Base-by-base conservation (phyloP, 2,113 vertebrate genomes). In the Bostrychus sinensis region DNA sequence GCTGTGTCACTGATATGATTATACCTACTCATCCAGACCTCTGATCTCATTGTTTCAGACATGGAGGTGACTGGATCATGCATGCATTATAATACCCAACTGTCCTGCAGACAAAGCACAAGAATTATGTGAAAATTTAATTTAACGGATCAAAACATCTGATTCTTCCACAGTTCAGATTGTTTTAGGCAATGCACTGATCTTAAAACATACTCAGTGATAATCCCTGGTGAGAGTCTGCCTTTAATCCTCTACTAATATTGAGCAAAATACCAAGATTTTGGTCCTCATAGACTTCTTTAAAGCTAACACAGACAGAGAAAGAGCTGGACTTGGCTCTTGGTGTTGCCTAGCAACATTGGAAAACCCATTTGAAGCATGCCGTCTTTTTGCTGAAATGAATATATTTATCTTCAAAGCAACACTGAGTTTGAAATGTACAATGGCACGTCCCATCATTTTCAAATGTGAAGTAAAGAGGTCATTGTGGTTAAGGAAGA, bases 311-410 rank as follows among this genome's bases (percentile, higher is more conserved):
- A 50, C 53, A 78, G 46, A 71, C 63, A 75, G 50, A 46, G 38
- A 41, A 74, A 42, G 46, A 41, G 57, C 56, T 48, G 45, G 45
- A 48, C 45, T 73, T 62, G 39, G 71, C 57, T 75, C 77, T 51
- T 66, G 75, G 67, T 83, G 86, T 88, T 89, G 86, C 88, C 73
- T 67, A 77, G 86, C 86, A 88, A 89, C 85, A 75, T 64, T 73
- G 68, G 72, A 80, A 85, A 86, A 50, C 57, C 56, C 39, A 56
- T 79, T 65, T 72, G 62, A 78, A 70, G 59, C 38, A 17, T 34
- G 30, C 26, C 59, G 59, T 80, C 39, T 64, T 69, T 66, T 62
- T 53, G 28, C 70, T 60, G 56, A 63, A 72, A 83, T 77, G 46
- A 76, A 78, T 70, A 42, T 72, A 75, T 75, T 83, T 65, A 79